phyloP scores from a whole-genome alignment of 2,888 invertebrate genomes.

The Gastracanthus pulcherrimus region DNA sequence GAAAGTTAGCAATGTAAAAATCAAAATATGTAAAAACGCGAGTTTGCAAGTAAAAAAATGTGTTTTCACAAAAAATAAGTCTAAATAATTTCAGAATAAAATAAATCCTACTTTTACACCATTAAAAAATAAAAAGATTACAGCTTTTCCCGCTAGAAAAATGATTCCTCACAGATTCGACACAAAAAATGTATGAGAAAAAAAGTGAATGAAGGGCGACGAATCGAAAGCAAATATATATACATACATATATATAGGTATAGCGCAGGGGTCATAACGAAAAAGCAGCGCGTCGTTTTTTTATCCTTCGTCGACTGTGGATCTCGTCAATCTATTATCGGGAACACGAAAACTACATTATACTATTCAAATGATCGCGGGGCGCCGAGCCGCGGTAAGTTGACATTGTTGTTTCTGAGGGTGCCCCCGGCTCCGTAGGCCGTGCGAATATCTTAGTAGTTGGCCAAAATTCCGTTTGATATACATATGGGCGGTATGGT shows the following conservation, averaged over 20 bases:
- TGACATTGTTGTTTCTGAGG: slow-evolving; percentile 76
- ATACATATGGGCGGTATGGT: background rate
- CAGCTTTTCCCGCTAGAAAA: no score
- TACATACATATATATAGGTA: no score
- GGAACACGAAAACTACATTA: slow-evolving; percentile 73
- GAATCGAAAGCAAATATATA: slow-evolving; percentile 27
- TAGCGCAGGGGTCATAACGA: background rate
- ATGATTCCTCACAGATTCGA: background rate
- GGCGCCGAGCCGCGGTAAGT: slow-evolving; percentile 68
- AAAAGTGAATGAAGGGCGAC: background rate
- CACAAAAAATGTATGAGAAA: background rate
- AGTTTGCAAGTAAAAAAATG: no score
- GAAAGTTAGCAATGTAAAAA: no score
- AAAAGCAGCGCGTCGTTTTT: background rate
- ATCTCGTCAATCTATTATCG: slow-evolving; percentile 53
- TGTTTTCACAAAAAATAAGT: no score
- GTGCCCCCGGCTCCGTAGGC: slow-evolving; percentile 66
- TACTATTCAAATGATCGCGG: slow-evolving; percentile 73
- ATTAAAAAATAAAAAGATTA: no score
- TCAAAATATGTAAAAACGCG: no score
- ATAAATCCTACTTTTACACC: no score
- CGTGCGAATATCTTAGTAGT: slow-evolving; percentile 73
- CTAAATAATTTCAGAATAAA: no score
- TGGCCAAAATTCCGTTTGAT: slow-evolving; percentile 49
- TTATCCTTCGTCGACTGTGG: background rate